Percentiles rank a stretch among this genome's conserved stretches.
These are phyloP conservation scores for Xiphorhynchus erythropygius DNA, from an alignment of 2,797 vertebrate genomes.

Conservation along the genomic window DNA sequence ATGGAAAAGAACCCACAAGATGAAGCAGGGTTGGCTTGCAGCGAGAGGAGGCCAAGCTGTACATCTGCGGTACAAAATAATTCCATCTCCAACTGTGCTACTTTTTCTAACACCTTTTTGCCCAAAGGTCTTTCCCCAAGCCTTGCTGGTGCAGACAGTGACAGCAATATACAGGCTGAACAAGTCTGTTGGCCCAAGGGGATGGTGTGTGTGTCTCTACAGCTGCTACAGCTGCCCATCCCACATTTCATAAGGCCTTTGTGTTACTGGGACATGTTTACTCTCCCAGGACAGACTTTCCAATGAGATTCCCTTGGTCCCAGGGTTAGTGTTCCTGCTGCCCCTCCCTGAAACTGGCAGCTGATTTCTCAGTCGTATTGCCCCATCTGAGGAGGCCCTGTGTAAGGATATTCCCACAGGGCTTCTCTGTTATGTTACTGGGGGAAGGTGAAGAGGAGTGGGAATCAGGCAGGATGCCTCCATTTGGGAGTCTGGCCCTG, in stretches of 20 bases:
- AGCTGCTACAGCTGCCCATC: not conserved
- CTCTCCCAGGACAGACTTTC: not conserved
- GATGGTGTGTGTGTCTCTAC: not conserved
- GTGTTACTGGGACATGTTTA: not conserved
- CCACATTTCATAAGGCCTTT: constrained; percentile 45
- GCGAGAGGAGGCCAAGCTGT: constrained; percentile 14
- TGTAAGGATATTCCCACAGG: not conserved
- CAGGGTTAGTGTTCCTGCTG: not conserved
- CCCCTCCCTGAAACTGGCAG: constrained; percentile 28
- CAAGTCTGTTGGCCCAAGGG: not conserved
- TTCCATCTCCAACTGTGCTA: not conserved
- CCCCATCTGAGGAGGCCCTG: not conserved
- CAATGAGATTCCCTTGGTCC: not conserved
- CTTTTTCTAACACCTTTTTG: not conserved
- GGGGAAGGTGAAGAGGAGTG: not conserved
- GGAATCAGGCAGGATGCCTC: not conserved
- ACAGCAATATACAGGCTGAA: not conserved
- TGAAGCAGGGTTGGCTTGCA: not conserved
- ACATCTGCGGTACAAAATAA: constrained; percentile 33
- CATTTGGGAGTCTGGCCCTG: not conserved
- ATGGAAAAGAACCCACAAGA: constrained; percentile 45
- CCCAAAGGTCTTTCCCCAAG: not conserved
- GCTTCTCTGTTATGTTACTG: not conserved
- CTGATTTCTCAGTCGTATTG: constrained; percentile 15
- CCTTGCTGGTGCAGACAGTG: not conserved